Evolutionary conservation across 2,113 vertebrate species (phyloP).

Genomic region (Thinocorus orbignyianus): DNA sequence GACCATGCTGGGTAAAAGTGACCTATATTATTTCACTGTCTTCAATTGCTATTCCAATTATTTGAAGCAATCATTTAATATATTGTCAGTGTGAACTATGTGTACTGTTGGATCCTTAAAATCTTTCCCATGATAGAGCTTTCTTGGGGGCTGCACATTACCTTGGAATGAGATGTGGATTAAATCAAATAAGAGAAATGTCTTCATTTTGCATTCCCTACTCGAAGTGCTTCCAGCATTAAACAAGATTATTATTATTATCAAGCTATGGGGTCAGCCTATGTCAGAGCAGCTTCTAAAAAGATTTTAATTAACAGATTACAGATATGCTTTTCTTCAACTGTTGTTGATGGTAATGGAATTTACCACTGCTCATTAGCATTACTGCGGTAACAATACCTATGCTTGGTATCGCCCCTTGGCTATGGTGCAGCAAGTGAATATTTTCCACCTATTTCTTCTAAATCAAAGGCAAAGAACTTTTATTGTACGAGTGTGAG

Average conservation of each 20-base stretch:
- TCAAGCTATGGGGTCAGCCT: neutral
- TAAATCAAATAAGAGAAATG: neutral
- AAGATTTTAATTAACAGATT: neutral
- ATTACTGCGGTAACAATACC: neutral
- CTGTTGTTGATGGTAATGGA: neutral
- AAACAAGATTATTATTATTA: neutral
- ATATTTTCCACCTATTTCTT: neutral
- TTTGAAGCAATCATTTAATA: neutral
- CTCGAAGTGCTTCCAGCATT: neutral
- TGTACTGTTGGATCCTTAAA: neutral
- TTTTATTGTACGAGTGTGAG: neutral
- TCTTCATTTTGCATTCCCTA: neutral
- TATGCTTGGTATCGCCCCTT: neutral
- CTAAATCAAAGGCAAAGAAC: neutral
- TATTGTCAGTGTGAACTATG: neutral
- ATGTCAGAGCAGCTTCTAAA: neutral
- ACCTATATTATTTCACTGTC: neutral
- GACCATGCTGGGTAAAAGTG: neutral
- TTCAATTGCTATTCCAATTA: neutral
- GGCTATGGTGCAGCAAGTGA: neutral
- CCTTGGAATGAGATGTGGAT: neutral
- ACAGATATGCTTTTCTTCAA: neutral
- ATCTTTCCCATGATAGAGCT: neutral
- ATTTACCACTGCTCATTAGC: neutral
- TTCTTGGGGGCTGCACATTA: neutral